These are phyloP conservation scores for Amiota communis DNA, from an alignment of 2,888 invertebrate genomes.

Conservation along the genomic window DNA sequence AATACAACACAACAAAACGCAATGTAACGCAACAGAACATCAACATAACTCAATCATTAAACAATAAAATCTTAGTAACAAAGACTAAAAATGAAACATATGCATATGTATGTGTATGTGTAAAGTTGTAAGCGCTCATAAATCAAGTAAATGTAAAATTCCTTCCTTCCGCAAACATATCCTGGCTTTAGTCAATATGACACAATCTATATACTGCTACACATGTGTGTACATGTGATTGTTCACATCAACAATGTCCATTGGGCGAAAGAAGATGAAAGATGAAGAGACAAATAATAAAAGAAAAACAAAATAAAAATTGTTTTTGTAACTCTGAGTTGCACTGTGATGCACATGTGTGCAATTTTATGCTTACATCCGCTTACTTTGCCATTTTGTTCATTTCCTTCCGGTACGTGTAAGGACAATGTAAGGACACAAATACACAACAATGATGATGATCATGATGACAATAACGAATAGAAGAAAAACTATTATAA, in stretches of 20 bases:
- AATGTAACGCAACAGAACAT: background rate
- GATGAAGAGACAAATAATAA: too few species aligned
- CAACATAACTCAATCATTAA: constrained; percentile 20
- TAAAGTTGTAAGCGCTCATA: constrained; percentile 45
- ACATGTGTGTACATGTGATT: too few species aligned
- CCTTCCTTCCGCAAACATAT: constrained; percentile 63
- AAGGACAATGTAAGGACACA: constrained; percentile 57
- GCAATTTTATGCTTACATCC: constrained; percentile 63
- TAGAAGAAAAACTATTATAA: constrained; percentile 20
- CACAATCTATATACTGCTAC: background rate
- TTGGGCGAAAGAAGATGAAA: too few species aligned
- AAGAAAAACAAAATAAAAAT: background rate
- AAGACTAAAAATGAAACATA: background rate
- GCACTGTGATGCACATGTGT: constrained; percentile 45
- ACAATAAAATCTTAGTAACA: constrained; percentile 8
- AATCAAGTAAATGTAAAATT: constrained; percentile 68
- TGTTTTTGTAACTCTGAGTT: constrained; percentile 21
- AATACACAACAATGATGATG: constrained; percentile 36
- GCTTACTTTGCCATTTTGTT: constrained; percentile 69
- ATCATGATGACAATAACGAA: constrained; percentile 29
- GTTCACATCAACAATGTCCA: too few species aligned
- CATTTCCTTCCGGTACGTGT: constrained; percentile 64
- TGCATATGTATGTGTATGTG: background rate
- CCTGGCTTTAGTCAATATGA: constrained; percentile 52
- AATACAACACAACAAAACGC: background rate